These are phyloP conservation scores for Leucophenga montana DNA, from an alignment of 2,888 invertebrate genomes.

Conservation along the genomic window DNA sequence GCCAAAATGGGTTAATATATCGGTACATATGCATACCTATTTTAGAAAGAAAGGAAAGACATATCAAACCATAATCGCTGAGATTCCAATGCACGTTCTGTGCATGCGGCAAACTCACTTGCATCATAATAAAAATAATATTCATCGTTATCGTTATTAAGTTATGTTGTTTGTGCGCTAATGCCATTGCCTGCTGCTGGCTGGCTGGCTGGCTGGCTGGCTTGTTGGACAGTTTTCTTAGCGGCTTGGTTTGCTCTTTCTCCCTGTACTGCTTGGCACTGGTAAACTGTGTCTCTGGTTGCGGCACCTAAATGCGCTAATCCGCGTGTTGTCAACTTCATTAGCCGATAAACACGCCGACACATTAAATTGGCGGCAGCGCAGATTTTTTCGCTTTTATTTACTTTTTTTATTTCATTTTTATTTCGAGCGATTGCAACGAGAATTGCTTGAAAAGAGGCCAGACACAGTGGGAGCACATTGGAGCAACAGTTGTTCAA, in stretches of 20 bases:
- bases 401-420: background rate
- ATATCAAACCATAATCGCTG: background rate
- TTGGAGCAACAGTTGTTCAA: conserved; percentile 12
- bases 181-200: conserved; percentile 44
- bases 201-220: conserved; percentile 14
- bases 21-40: too few relatives aligned
- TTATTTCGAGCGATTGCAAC: background rate
- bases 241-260: background rate
- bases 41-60: too few relatives aligned
- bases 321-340: conserved; percentile 74
- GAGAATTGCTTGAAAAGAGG: background rate
- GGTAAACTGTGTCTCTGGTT: conserved; percentile 9
- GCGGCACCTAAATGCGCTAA: conserved; percentile 70
- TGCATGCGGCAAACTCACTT: too few relatives aligned
- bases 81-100: background rate
- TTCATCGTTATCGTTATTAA: conserved; percentile 68
- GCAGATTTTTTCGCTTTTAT: conserved; percentile 18
- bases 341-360: conserved; percentile 73
- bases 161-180: conserved; percentile 64
- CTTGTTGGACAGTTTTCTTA: background rate
- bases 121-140: conserved; percentile 57
- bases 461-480: conserved; percentile 19
- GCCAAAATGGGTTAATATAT: too few relatives aligned
- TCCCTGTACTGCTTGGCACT: background rate
- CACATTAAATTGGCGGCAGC: conserved; percentile 68